Percentiles rank a stretch among this genome's conserved stretches.
Evolutionary conservation across 2,888 invertebrate species (phyloP).

Genomic region (Caenorhabditis uteleia): DNA sequence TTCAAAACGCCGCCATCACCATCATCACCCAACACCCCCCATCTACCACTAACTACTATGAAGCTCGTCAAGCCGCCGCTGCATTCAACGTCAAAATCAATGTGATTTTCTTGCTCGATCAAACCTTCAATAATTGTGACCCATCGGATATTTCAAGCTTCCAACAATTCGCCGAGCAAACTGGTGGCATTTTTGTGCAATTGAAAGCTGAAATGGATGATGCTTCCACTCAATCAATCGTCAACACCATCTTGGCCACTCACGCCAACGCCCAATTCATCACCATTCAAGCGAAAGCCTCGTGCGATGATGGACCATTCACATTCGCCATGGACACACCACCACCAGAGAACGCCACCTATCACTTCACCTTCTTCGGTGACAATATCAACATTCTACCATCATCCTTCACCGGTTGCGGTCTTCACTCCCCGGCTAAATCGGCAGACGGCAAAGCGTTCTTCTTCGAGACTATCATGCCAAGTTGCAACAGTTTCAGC

Average conservation of each 20-base stretch:
- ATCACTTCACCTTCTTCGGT: too few relatives aligned
- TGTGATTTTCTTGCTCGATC: conserved; percentile 17
- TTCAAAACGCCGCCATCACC: conserved; percentile 20
- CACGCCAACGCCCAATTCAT: background rate
- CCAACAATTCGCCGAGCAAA: conserved; percentile 16
- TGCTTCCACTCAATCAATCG: background rate
- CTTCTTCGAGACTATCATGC: too few relatives aligned
- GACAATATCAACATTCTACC: too few relatives aligned
- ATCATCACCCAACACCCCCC: conserved; percentile 30
- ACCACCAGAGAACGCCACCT: too few relatives aligned
- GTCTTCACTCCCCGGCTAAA: too few relatives aligned
- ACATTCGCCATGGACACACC: too few relatives aligned
- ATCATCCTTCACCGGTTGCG: too few relatives aligned
- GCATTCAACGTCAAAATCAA: conserved; percentile 17
- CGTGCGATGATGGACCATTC: too few relatives aligned
- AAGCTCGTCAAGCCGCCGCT: conserved; percentile 9
- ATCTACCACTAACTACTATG: background rate
- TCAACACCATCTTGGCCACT: background rate
- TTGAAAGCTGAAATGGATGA: conserved; percentile 10
- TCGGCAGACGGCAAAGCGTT: too few relatives aligned
- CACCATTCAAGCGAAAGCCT: too few relatives aligned
- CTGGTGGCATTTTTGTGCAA: conserved; percentile 28
- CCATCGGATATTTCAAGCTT: background rate
- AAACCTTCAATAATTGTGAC: conserved; percentile 7
- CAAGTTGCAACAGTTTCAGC: conserved; percentile 4